Conservation (phyloP, 2,888 invertebrate genomes). For the Celastrina argiolus region DNA sequence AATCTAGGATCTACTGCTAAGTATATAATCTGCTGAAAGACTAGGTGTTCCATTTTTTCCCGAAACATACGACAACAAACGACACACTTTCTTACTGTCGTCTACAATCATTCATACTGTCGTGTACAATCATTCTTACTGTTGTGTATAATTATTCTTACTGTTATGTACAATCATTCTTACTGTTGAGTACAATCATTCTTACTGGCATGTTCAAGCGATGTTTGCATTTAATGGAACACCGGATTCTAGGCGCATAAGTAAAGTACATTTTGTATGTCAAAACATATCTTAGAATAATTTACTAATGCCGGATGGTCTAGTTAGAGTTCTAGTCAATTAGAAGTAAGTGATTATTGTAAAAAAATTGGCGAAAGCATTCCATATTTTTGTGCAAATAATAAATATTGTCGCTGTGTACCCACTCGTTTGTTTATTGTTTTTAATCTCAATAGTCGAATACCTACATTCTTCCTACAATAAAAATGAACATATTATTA, state of each 20-base stretch:
- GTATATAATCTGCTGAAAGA: background rate
- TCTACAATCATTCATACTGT: too few species aligned
- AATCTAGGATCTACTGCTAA: too few species aligned
- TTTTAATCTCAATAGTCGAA: background rate
- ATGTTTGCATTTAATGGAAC: background rate
- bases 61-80: background rate
- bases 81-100: too few species aligned
- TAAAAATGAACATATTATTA: too few species aligned
- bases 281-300: constrained; percentile 17
- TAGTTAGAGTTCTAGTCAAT: constrained; percentile 50
- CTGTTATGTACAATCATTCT: too few species aligned
- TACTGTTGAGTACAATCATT: too few species aligned
- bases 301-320: constrained; percentile 25
- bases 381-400: constrained; percentile 54
- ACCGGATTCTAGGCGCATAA: background rate
- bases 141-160: too few species aligned
- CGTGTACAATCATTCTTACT: too few species aligned
- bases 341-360: constrained; percentile 38
- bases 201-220: too few species aligned
- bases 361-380: constrained; percentile 37
- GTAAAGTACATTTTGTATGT: background rate
- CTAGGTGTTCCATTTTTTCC: background rate
- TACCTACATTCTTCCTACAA: too few species aligned
- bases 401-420: constrained; percentile 31
- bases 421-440: constrained; percentile 24